Evolutionary conservation across 2,888 invertebrate genomes (phyloP).

Genomic region (Nomada flava): DNA sequence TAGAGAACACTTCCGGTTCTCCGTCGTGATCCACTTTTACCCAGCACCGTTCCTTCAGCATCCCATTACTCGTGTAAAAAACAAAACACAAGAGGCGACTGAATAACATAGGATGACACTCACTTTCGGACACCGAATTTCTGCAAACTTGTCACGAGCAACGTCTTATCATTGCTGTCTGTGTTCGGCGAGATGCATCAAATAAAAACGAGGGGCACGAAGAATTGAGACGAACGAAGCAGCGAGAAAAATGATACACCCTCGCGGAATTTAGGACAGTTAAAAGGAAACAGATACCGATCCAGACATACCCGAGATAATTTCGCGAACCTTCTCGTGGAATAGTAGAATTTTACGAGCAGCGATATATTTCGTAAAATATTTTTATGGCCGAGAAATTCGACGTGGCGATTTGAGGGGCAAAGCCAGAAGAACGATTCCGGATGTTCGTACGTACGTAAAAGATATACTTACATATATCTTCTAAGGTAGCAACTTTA

Average conservation of each 20-base stretch:
- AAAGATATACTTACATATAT: neutral
- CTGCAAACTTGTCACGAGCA: constrained; percentile 29
- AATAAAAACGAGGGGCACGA: neutral
- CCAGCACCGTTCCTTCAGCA: constrained; percentile 20
- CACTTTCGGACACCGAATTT: constrained; percentile 35
- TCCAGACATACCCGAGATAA: neutral
- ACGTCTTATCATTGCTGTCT: constrained; percentile 30
- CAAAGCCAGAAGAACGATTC: neutral
- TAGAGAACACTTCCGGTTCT: constrained; percentile 10
- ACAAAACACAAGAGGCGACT: neutral
- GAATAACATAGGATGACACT: constrained; percentile 1
- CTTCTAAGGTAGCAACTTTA: constrained; percentile 23
- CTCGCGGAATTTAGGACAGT: constrained; percentile 18
- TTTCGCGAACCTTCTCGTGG: constrained; percentile 28
- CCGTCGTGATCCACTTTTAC: constrained; percentile 6
- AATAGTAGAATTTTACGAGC: constrained; percentile 18
- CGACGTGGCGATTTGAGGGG: neutral
- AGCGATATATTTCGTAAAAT: constrained; percentile 39
- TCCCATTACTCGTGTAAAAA: neutral
- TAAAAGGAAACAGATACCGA: neutral
- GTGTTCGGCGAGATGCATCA: constrained; percentile 16
- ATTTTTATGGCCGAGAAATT: constrained; percentile 41
- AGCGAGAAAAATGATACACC: too few species aligned
- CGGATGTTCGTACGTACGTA: neutral
- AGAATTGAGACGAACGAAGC: neutral